Base-by-base conservation (phyloP, 2,797 vertebrate species). In the Sus cebifrons region DNA sequence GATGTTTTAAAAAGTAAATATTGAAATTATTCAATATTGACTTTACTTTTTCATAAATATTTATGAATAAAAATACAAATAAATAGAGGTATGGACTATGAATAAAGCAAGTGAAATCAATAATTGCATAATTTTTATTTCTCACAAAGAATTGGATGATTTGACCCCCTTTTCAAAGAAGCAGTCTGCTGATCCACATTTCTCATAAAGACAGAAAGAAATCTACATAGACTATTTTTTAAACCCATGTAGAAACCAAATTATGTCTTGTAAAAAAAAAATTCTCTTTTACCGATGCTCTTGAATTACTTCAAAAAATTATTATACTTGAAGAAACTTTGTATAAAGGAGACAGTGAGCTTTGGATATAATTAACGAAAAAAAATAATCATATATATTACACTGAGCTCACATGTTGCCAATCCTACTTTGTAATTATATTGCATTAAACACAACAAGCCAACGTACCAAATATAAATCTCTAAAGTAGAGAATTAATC, bases 351-450 rank as follows among this genome's bases (percentile, higher is more conserved):
- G 84, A 79, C 56, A 73, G 32, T 64, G 77, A 90, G n/a, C 21
- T 83, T 79, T 70, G 60, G 6, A 79, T 70, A 68, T 64, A 94
- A 92, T 68, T 83, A 86, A 90, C 74, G 65, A 96, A 91, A 44
- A 86, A 86, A 92, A 89, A 86, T 70, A 56, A 85, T 75, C 5
- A 2, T n/a, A 92, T 6, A 14, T 6, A 14, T 74, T 85, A 58
- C 27, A 81, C 29, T 11, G 65, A 86, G 21, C 17, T 58, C 56
- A 86, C 21, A 78, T 67, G 40, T 58, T 74, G 64, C 9, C 81
- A 70, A n/a, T 62, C 40, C 25, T 79, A 86, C 16, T 71, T 95
- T 86, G 68, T 65, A 27, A 40, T 89, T 89, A 86, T 8, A 49
- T 36, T 79, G 23, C 23, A 73, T 60, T 92, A 58, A 92, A 73